Evolutionary conservation across 1,140 invertebrate genomes (phyloP), one percentile per base, ranked within the genome.

Genomic region (Drosophila mojavensis): DNA sequence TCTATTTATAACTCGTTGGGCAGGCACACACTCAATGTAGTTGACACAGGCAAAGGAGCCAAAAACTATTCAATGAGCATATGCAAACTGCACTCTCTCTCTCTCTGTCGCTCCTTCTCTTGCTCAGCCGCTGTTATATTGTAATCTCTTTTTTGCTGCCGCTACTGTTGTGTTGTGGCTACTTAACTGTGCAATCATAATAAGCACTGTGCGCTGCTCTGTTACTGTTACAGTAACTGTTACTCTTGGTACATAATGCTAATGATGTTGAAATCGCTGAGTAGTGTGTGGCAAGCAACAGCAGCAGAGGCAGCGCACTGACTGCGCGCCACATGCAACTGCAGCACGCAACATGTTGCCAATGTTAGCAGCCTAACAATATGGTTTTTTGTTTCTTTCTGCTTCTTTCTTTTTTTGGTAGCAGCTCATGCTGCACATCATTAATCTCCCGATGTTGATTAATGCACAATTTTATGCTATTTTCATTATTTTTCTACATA

Each of bases 361-460:
- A 70, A 70, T 68, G 56, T 43, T 51, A 28, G 24, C 43, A 33
- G 65, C 59, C 64, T 55, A 20, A 26, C 45, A 66, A 58, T 79
- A 58, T 62, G 62, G 45, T 62, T 61, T 59, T 71, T 58, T 70
- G 43, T 59, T 61, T 78, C 48, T 65, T 36, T 72, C 43, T 53
- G 47, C 50, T 39, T 17, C 47, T 50, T 48, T 64, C 67, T 45
- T 69, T 70, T 71, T 60, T 80, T 53, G 63, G 58, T 76, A 59
- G 55, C 65, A 60, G 62, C 68, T 79, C 43, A 69, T 79, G 78
- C 71, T 68, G 81, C 81, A 83, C 72, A 84, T 79, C 81, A 84
- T 84, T 84, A 84, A 83, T 83, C 80, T 73, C 72, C 36, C 55
- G 5, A 79, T 77, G 77, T 66, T 84, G 81, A 84, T 84, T 83